Evolutionary conservation across 2,888 invertebrate genomes (phyloP).

Genomic region (Itoplectis maculator): DNA sequence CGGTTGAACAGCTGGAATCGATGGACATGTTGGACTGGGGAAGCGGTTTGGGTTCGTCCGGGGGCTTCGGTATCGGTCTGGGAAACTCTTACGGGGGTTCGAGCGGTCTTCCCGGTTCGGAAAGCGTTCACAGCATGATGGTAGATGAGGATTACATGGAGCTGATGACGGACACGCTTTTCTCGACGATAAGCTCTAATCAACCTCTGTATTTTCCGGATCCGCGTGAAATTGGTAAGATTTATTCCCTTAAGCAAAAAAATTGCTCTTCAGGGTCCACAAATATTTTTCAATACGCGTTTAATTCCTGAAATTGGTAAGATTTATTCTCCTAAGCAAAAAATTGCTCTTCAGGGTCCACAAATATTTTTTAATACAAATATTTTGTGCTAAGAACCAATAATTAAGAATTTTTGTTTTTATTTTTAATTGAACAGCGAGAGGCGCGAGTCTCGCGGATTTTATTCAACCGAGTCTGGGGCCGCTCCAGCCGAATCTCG

Average conservation of each 20-base stretch:
- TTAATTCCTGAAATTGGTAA: no score
- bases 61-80: slow-evolving; percentile 75
- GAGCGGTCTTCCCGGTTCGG: slow-evolving; percentile 80
- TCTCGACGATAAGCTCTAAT: slow-evolving; percentile 93
- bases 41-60: slow-evolving; percentile 76
- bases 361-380: no score
- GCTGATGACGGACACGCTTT: slow-evolving; percentile 95
- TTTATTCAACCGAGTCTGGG: slow-evolving; percentile 99
- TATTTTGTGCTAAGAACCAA: no score
- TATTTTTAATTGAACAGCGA: slow-evolving; percentile 86
- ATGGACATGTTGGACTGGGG: slow-evolving; percentile 91
- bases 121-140: slow-evolving; percentile 89
- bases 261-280: no score
- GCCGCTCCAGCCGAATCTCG: slow-evolving; percentile 98
- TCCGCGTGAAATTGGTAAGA: slow-evolving; percentile 96
- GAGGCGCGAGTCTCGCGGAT: slow-evolving; percentile 95
- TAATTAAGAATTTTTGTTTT: slow-evolving; percentile 65
- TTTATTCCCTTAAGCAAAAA: no score
- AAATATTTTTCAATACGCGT: no score
- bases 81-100: slow-evolving; percentile 77
- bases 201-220: slow-evolving; percentile 98
- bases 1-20: slow-evolving; percentile 87
- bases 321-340: no score
- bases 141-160: slow-evolving; percentile 94
- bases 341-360: no score